phyloP scores from a whole-genome alignment of 2,113 vertebrate species.

The Dendrocopos noguchii region DNA sequence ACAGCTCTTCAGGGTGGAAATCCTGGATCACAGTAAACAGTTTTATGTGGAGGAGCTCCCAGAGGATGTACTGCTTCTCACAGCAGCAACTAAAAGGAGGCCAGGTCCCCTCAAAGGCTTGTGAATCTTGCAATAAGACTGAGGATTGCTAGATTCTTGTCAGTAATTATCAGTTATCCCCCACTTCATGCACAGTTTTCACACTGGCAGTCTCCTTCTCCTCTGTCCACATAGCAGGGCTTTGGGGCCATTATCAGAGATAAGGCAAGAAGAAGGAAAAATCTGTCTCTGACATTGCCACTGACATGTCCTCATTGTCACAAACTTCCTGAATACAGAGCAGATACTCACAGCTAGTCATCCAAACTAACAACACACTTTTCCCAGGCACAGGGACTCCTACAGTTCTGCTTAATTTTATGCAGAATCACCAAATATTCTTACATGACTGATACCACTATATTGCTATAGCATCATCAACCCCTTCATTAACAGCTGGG shows the following conservation, averaged over 20 bases:
- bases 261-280: neutral
- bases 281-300: neutral
- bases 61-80: neutral
- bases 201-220: neutral
- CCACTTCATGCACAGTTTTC: neutral
- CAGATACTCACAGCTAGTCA: neutral
- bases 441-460: neutral
- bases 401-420: neutral
- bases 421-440: neutral
- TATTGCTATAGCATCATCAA: neutral
- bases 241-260: neutral
- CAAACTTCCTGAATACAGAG: neutral
- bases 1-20: conserved; percentile 44
- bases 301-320: neutral
- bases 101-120: neutral
- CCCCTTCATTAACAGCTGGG: neutral
- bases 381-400: neutral
- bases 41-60: neutral
- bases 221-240: neutral
- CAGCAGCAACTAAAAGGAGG: neutral
- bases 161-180: neutral
- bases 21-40: conserved; percentile 14
- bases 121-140: neutral
- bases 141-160: neutral
- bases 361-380: neutral